Evolutionary conservation across 2,113 vertebrate species (phyloP), one percentile per base, ranked within the genome.

Genomic region (Nothobranchius furzeri): DNA sequence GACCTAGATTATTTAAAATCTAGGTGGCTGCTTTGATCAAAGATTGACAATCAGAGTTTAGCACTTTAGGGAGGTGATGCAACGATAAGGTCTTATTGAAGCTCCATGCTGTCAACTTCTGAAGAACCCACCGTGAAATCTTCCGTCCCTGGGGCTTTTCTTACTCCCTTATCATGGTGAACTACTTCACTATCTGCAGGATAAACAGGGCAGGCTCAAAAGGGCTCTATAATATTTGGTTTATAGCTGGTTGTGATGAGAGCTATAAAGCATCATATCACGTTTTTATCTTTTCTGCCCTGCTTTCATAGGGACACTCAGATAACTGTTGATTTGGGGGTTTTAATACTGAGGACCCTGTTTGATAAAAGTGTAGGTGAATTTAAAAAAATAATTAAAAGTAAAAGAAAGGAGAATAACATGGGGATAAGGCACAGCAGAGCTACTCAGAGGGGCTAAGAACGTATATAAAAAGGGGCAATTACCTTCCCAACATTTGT

Each of bases 21-120:
- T 9, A 67, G 63, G 86, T 46, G 45, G 64, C 71, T 47, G 74
- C 70, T 81, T 60, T 83, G 79, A 84, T 84, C 46, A 68, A 45
- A 66, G 60, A 64, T 10, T 67, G 64, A 79, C 68, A 62, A 45
- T 14, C 37, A 42, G 51, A 25, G 70, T 48, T 42, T 8, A 56
- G 54, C 57, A 45, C 76, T 69, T 36, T 37, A 64, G 57, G 56
- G 69, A 72, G 49, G 64, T 63, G 69, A 86, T 64, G 82, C 75
- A 79, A 70, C 2, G 15, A 67, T 81, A 75, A 81, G 56, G 71
- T 70, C 45, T 73, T 61, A 79, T 45, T 82, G 74, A 84, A 74
- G 74, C 6, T 20, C 48, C 57, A 40, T 35, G 52, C 54, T 37
- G 67, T 80, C 14, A 14, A 65, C 70, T 60, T 77, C 60, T 78